Evolutionary conservation across 2,797 vertebrate species (phyloP).

Genomic region (Tokudaia tokunoshimensis): DNA sequence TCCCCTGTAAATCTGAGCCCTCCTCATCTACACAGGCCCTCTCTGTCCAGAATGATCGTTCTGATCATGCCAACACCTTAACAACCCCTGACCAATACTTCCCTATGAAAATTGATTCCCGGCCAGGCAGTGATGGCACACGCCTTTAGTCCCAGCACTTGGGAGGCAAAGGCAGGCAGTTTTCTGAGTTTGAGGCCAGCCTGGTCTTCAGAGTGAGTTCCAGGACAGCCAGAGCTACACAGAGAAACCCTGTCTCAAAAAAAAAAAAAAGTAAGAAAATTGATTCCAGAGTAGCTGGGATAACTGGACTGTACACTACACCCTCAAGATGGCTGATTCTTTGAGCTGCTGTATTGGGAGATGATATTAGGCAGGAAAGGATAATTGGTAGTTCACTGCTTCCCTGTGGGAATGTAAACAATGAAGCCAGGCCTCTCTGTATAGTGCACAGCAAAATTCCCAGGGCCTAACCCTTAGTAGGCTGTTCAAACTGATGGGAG

Average conservation of each 20-base stretch:
- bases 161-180: no score
- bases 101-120: neutral
- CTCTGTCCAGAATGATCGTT: neutral
- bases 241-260: no score
- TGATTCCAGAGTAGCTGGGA: neutral
- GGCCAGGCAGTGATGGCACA: no score
- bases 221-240: no score
- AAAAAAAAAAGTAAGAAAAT: neutral
- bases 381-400: constrained; percentile 8
- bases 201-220: no score
- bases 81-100: neutral
- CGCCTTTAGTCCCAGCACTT: no score
- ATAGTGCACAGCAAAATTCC: neutral
- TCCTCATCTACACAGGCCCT: neutral
- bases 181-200: no score
- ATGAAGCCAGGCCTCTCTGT: neutral
- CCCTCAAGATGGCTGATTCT: neutral
- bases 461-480: neutral
- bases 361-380: neutral
- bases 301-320: neutral
- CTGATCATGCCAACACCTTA: neutral
- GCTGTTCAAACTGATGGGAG: constrained; percentile 32
- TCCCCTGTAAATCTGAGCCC: neutral
- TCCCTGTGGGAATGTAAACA: constrained; percentile 32
- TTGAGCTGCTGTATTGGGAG: neutral